Evolutionary conservation across 2,888 invertebrate genomes (phyloP).

Genomic region (Caenorhabditis sp.): DNA sequence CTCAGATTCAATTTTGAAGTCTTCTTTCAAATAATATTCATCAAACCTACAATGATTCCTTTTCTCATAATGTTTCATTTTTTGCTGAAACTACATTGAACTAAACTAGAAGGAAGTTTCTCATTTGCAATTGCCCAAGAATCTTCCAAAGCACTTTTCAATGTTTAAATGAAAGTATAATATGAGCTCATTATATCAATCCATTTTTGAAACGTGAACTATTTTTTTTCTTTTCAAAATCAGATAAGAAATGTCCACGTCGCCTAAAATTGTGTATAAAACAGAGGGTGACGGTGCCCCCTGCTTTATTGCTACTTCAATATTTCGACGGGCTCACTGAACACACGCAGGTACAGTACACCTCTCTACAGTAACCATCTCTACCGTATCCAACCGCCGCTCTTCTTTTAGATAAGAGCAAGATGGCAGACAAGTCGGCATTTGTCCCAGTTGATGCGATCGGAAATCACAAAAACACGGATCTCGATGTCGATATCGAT

Average conservation of each 20-base stretch:
- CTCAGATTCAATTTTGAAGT: no score
- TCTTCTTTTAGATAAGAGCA: conserved; percentile 13
- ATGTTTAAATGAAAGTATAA: no score
- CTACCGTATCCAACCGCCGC: background rate
- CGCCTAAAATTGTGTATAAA: background rate
- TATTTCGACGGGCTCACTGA: background rate
- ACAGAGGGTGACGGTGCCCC: background rate
- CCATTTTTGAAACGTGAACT: background rate
- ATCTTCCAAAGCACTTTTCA: no score
- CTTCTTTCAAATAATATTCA: no score
- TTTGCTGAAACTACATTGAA: conserved; percentile 29
- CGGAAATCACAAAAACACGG: conserved; percentile 39
- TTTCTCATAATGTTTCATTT: conserved; percentile 22
- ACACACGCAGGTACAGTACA: background rate
- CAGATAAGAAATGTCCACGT: background rate
- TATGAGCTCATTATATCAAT: no score
- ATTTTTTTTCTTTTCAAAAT: background rate
- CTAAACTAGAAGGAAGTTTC: no score
- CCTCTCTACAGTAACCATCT: background rate
- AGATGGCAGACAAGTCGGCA: conserved; percentile 48
- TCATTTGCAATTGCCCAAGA: no score
- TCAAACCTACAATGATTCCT: no score
- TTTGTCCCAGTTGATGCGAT: conserved; percentile 48
- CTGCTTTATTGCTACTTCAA: background rate
- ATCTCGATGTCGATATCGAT: conserved; percentile 44